A percentile compares a stretch with the other conserved stretches of the same genome.
phyloP scores from a whole-genome alignment of 2,888 invertebrate species.

The Phorcus lineatus region DNA sequence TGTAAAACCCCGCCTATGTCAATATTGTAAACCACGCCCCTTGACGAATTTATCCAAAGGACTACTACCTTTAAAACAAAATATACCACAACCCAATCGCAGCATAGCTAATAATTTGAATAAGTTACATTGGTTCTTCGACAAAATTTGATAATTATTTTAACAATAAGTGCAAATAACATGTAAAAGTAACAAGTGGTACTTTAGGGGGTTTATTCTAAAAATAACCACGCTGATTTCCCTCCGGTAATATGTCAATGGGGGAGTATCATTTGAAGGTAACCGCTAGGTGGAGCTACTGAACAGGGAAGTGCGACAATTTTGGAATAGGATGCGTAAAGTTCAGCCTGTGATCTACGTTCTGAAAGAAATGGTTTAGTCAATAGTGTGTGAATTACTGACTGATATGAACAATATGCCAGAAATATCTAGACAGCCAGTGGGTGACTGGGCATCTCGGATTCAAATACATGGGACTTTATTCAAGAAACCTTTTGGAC shows the following conservation, averaged over 20 bases:
- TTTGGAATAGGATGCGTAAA: not conserved
- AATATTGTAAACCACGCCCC: not conserved
- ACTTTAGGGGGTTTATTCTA: too few species aligned
- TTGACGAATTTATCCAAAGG: not conserved
- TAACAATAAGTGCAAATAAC: too few species aligned
- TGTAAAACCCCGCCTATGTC: not conserved
- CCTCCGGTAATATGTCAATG: not conserved
- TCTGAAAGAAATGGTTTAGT: constrained; percentile 9
- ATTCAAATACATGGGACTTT: constrained; percentile 59
- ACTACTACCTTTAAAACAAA: not conserved
- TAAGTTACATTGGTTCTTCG: too few species aligned
- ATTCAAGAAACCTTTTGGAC: constrained; percentile 54
- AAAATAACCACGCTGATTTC: not conserved
- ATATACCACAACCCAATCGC: too few species aligned
- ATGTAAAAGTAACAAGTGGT: too few species aligned
- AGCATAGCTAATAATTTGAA: too few species aligned
- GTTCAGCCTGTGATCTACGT: not conserved
- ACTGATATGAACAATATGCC: constrained; percentile 57
- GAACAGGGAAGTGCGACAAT: constrained; percentile 16
- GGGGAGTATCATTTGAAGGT: not conserved
- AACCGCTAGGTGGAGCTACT: constrained; percentile 14
- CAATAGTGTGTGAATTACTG: not conserved
- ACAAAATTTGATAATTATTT: too few species aligned
- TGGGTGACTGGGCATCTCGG: constrained; percentile 56
- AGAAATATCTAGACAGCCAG: constrained; percentile 46